Conservation (phyloP, 1,140 invertebrate species). For the Sinella curviseta region DNA sequence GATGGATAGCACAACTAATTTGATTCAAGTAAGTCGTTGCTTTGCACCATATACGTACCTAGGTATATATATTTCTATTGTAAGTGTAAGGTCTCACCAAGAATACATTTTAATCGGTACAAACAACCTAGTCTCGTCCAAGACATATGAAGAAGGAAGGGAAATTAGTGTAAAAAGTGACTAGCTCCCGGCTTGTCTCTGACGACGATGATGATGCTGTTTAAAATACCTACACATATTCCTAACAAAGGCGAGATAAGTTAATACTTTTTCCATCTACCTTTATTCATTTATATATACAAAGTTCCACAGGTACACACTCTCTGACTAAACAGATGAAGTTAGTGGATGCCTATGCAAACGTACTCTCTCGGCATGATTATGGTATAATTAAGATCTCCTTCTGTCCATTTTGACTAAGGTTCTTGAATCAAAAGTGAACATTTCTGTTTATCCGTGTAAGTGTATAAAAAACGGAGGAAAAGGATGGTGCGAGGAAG, state of each 20-base stretch:
- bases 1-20: neutral
- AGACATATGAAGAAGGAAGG: slow-evolving; percentile 2
- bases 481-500: too few relatives aligned
- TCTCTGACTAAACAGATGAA: too few relatives aligned
- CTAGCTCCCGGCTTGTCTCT: neutral
- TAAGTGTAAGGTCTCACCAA: too few relatives aligned
- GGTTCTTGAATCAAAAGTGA: neutral
- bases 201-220: neutral
- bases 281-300: too few relatives aligned
- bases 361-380: neutral
- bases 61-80: too few relatives aligned
- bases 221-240: neutral
- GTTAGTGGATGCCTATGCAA: too few relatives aligned
- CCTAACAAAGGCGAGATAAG: neutral
- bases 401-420: slow-evolving; percentile 3
- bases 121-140: too few relatives aligned
- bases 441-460: neutral
- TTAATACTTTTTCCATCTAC: too few relatives aligned
- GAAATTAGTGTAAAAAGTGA: neutral
- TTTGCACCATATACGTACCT: neutral
- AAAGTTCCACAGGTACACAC: too few relatives aligned
- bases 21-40: neutral
- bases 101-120: too few relatives aligned
- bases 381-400: slow-evolving; percentile 14
- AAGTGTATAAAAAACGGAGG: neutral